A percentile compares a stretch with the other conserved stretches of the same genome.
Conservation (phyloP, 2,888 invertebrate species). For the Tuta absoluta region DNA sequence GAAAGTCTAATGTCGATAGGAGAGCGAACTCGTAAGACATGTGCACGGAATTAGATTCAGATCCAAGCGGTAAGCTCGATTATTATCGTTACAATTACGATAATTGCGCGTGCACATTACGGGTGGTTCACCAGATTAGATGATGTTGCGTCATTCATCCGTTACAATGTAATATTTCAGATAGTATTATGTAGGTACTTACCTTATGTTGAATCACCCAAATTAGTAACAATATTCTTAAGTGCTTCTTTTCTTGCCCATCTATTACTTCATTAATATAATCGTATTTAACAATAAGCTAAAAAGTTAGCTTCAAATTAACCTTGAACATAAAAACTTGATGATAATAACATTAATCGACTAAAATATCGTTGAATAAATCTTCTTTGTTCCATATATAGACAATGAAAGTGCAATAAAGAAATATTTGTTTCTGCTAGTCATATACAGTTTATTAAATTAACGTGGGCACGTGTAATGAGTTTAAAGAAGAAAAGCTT, state of each 20-base stretch:
- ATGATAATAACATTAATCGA: neutral
- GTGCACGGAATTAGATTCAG: constrained; percentile 15
- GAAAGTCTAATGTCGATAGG: constrained; percentile 42
- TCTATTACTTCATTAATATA: too few relatives aligned
- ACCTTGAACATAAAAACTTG: neutral
- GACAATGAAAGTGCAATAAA: neutral
- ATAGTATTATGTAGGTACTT: too few relatives aligned
- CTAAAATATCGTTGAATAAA: neutral
- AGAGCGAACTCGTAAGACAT: constrained; percentile 33
- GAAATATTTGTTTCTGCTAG: constrained; percentile 24
- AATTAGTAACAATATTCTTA: neutral
- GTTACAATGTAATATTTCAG: neutral
- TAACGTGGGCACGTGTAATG: constrained; percentile 9
- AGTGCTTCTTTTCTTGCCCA: neutral
- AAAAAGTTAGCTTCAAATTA: too few relatives aligned
- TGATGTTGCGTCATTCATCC: constrained; percentile 42
- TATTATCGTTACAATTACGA: constrained; percentile 53
- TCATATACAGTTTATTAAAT: constrained; percentile 5
- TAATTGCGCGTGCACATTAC: constrained; percentile 46
- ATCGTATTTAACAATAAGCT: too few relatives aligned
- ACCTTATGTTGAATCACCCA: neutral
- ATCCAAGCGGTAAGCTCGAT: constrained; percentile 45
- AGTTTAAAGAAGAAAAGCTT: constrained; percentile 17
- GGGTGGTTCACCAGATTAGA: constrained; percentile 38
- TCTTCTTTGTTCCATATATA: neutral